Evolutionary conservation across 2,888 invertebrate species (phyloP).

Genomic region (Drosophila cognata): DNA sequence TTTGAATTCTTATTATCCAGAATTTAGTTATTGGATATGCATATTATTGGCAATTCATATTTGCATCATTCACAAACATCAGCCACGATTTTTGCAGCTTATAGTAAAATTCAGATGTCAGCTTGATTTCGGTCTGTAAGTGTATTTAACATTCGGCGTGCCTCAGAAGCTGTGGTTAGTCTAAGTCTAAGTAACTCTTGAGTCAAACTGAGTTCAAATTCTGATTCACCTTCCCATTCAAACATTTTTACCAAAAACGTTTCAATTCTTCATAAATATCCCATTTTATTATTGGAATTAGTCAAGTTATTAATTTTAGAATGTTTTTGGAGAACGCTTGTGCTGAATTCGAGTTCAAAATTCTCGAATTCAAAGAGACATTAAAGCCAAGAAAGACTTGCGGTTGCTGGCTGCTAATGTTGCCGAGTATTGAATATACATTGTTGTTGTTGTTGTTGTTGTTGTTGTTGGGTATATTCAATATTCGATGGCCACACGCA

Average conservation of each 20-base stretch:
- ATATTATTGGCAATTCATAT: no score
- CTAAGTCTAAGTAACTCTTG: background rate
- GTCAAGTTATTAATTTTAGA: background rate
- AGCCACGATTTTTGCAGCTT: no score
- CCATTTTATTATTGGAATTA: background rate
- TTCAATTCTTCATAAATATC: background rate
- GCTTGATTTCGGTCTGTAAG: no score
- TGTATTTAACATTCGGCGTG: no score
- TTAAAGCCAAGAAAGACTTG: background rate
- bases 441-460: background rate
- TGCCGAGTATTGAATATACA: background rate
- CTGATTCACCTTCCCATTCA: background rate
- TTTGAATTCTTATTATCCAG: background rate
- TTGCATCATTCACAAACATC: no score
- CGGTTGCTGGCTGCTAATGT: background rate
- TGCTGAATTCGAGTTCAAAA: background rate
- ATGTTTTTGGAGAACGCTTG: fast-evolving
- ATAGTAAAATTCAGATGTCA: no score
- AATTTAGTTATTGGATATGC: background rate
- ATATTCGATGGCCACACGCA: slow-evolving; percentile 3
- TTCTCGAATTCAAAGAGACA: background rate
- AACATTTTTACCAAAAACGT: background rate
- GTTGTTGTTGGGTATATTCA: background rate
- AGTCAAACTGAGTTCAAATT: background rate
- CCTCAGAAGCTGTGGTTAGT: no score